Base-by-base conservation (phyloP, 2,797 vertebrate species). In the Gallinago stenura region DNA sequence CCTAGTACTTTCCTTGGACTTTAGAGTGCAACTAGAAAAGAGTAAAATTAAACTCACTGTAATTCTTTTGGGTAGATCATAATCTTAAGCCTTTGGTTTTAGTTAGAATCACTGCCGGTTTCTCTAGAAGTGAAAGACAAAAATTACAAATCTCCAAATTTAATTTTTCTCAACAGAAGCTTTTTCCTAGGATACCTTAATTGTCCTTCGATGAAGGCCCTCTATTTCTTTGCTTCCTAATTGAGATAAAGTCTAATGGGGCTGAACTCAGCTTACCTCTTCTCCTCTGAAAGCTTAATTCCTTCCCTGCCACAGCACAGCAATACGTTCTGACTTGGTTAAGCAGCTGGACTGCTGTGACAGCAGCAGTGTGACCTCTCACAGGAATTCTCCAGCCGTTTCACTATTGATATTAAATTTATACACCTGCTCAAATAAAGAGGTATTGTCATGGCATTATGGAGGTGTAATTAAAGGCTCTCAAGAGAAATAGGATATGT, bases 251-350 rank as follows among this genome's bases (percentile, higher is more conserved):
- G 16, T 62, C 28, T 87, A 87, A 89, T 48, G 54, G 54, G 54
- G 17, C 62, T 65, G 54, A 89, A 60, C 39, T 75, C n/a, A 69
- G 69, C 73, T 89, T 78, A 94, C 22, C 17, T 76, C 24, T 84
- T 87, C 75, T 61, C 9, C 45, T 86, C n/a, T 89, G 66, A 75
- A 96, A 84, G 33, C 54, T 87, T 60, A 68, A 92, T 91, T 93
- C 51, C 41, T 87, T 87, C 54, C n/a, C 35, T 87, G 64, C 24
- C 56, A 13, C 7, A 24, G 22, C 57, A 83, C 64, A 57, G 70
- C 71, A 93, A 24, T 81, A 37, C 41, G 15, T 69, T 92, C 56
- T 39, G 57, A 24, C 58, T 81, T 69, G 56, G 54, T 62, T 79
- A 78, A 88, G 85, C 57, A 83, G 83, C 70, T 69, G 87, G 41